Base-by-base conservation (phyloP, 2,797 vertebrate species). In the Cephalopachus bancanus region DNA sequence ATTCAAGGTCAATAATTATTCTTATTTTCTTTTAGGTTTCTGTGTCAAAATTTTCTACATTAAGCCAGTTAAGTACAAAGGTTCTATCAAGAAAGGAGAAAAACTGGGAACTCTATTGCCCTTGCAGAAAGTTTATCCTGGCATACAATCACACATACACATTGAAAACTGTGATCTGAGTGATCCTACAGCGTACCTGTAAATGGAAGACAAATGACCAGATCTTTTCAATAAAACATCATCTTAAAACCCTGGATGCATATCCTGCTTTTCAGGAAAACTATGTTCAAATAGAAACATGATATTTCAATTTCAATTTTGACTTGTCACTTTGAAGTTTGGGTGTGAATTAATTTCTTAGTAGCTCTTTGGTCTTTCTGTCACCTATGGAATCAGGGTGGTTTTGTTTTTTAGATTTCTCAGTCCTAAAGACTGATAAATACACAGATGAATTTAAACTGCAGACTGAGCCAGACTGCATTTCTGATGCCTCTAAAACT, bases 1-100 rank as follows among this genome's bases (percentile, higher is more conserved):
- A 87, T 17, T 79, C 0, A 81, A 89, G 53, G 26, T 19, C 76
- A 95, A 71, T 59, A 91, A 75, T 60, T 87, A 87, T 72, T 75
- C 26, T 91, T 90, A 11, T 60, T 95, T 95, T 0, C 81, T 97
- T 95, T 93, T 95, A 99, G 99, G 72, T 95, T 97, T 98, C 96
- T 99, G 99, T 57, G 98, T 99, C 87, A 99, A 99, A 98, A 98
- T 99, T 1, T 98, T 99, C 97, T 98, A 99, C 96, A 98, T 99
- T 86, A 98, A 98, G 59, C 99, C 99, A 30, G 95, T 98, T 96
- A 98, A 96, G 15, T 99, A 99, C 96, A 92, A 93, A 0, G 99
- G 99, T n/a, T 92, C 96, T 0, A 98, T 99, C 97, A 92, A n/a
- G 10, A 98, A 97, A 91, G 99, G 99, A 28, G 98, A 99, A 33